Base-by-base conservation (phyloP, 2,797 vertebrate species). In the Ptychadena robeensis region DNA sequence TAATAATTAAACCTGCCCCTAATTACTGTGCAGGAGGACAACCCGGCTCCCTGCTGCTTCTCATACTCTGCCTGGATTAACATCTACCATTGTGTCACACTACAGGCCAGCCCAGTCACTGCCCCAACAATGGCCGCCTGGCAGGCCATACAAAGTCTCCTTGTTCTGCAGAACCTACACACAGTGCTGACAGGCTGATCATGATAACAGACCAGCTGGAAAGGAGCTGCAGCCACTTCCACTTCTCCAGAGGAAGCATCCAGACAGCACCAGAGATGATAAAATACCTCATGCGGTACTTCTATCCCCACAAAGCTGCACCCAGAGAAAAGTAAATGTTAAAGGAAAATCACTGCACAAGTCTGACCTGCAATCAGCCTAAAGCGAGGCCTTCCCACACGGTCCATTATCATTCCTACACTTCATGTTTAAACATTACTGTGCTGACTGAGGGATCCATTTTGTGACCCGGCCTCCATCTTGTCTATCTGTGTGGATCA, bases 1-100 rank as follows among this genome's bases (percentile, higher is more conserved):
- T 80, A 85, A 85, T 85, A 76, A 85, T 85, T 85, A 85, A 85
- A 71, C 82, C 48, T 61, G 48, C 10, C 69, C 27, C 63, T 76
- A 76, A 85, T 85, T 75, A 69, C 61, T 70, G 14, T 30, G 44
- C 22, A 32, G 34, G 38, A 73, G 38, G 32, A 61, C 34, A 65
- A 57, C n/a, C 22, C 15, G 18, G 14, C 2, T 27, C 63, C 64
- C 22, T 12, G 12, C 27, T 6, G 38, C 28, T 9, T 63, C 74
- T 69, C 34, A 66, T 65, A 79, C 65, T 68, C 67, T 31, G 31
- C 65, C 53, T 28, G 65, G 76, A 48, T 69, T 57, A 68, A 35
- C 40, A 61, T 44, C 61, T 72, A 72, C 35, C 63, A 83, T 68
- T 79, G 74, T 63, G 73, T 40, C 69, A 61, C 38, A 2, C 57